Base-by-base conservation (phyloP, 2,797 vertebrate genomes). In the Gymnocypris eckloni region DNA sequence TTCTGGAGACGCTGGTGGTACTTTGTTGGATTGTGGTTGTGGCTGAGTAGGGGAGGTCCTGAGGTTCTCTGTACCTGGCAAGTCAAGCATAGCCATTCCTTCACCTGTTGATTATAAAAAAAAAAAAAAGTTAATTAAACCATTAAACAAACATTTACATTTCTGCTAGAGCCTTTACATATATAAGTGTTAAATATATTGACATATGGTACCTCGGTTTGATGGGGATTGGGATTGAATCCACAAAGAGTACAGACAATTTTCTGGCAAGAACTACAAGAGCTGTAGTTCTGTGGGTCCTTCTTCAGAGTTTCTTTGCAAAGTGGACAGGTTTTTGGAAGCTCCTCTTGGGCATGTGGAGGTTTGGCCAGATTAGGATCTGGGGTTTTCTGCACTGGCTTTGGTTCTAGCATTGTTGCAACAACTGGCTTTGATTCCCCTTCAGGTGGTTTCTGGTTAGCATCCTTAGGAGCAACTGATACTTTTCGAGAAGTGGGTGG, bases 21-120 rank as follows among this genome's bases (percentile, higher is more conserved):
- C 43, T 87, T 89, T 96, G 50, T 91, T 84, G 39, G 92, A 89
- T 13, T 95, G 92, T 71, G 93, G 91, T 2, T 82, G 92, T 84
- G 82, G 71, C 33, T 92, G 89, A 79, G 91, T 16, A 83, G 81
- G 52, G 66, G 85, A 82, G 94, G 92, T 82, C 88, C 96, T 87
- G 97, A 92, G 0, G 97, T 97, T 96, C 97, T 96, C 86, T 97
- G 95, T 95, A 98, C 96, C 94, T 99, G 98, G 91, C 98, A 99
- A 91, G 97, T 98, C 88, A 99, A 97, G 95, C 98, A 99, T 83
- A 99, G 96, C 98, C 98, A 99, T 89, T 99, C 97, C 9, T 92
- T 95, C 0, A 90, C 94, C 96, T 96, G 69, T 86, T 82, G 77
- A 61, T 75, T 11, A 83, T 39, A 10, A 45, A 2, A 15, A 28